These are phyloP conservation scores for Callipepla californica DNA, from an alignment of 2,113 vertebrate genomes.

Conservation along the genomic window DNA sequence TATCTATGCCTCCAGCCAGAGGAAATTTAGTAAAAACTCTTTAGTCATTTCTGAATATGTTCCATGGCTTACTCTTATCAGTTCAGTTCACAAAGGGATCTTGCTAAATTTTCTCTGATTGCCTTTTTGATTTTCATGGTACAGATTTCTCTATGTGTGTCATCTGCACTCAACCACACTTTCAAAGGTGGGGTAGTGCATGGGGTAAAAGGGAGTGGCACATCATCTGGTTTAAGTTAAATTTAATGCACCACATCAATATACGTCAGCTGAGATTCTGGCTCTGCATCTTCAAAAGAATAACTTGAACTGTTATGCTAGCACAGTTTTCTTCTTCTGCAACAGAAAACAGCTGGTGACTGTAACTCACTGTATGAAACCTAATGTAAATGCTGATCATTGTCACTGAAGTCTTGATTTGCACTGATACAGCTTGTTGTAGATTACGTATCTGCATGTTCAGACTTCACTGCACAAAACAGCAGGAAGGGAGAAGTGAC, in stretches of 20 bases:
- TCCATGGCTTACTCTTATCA: neutral
- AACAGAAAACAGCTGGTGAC: neutral
- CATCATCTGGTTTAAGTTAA: neutral
- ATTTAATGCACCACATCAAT: neutral
- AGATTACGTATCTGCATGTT: neutral
- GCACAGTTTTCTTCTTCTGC: neutral
- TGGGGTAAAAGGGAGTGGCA: neutral
- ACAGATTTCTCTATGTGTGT: neutral
- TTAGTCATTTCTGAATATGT: neutral
- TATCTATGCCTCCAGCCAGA: neutral
- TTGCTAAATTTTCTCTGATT: neutral
- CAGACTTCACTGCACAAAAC: neutral
- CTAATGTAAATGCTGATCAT: neutral
- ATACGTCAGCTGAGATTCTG: neutral
- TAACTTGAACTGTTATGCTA: neutral
- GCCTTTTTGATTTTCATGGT: neutral
- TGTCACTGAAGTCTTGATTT: neutral
- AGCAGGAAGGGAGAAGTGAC: neutral
- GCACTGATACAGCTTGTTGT: neutral
- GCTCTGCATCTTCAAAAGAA: neutral
- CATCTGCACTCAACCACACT: neutral
- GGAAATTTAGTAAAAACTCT: neutral
- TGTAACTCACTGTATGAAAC: neutral
- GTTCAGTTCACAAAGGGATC: neutral
- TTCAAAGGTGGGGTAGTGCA: neutral